Evolutionary conservation across 2,888 invertebrate species (phyloP), one percentile per base, ranked within the genome.

Genomic region (Melanotus villosus): DNA sequence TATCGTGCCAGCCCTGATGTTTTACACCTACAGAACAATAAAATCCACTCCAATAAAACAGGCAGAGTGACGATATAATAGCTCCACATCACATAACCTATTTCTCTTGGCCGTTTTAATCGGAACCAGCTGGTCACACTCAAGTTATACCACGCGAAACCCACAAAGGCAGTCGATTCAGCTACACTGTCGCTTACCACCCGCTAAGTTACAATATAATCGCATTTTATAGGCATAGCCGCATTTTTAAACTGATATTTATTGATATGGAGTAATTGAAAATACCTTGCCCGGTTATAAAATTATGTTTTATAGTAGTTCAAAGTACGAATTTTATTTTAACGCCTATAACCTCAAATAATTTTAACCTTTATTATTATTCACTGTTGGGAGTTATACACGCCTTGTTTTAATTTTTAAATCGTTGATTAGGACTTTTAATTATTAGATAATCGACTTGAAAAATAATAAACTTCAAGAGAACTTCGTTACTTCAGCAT

Each of bases 11-110:
- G 76, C 73, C 75, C 71, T 72, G 77, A 77, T 77, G 80, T 80
- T 81, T 81, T 81, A 81, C 81, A 80, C 81, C 81, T 81, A 80
- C 80, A 75, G 79, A 78, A 80, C 78, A 81, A 81, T 81, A 79
- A 81, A 81, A 81, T 81, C 80, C 75, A 74, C 76, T 79, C 76
- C 77, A 80, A 81, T 81, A 80, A 81, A 81, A 78, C 77, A 75
- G 78, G 74, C 74, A 71, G 70, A 76, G 77, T 77, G 77, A 79
- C 78, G 78, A 79, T 77, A 76, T 79, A 77, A 78, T 73, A 70
- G 69, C 67, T 57, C 64, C 45, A 58, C 65, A 74, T 74, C 74
- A 70, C 70, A 68, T 57, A 67, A 59, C 71, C 67, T 41, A 68
- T 71, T 67, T 68, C 47, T 67, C 63, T 56, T 65, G 45, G 62